Evolutionary conservation across 1,140 invertebrate species (phyloP), one percentile per base, ranked within the genome.

Genomic region (Venustaconcha ellipsiformis): DNA sequence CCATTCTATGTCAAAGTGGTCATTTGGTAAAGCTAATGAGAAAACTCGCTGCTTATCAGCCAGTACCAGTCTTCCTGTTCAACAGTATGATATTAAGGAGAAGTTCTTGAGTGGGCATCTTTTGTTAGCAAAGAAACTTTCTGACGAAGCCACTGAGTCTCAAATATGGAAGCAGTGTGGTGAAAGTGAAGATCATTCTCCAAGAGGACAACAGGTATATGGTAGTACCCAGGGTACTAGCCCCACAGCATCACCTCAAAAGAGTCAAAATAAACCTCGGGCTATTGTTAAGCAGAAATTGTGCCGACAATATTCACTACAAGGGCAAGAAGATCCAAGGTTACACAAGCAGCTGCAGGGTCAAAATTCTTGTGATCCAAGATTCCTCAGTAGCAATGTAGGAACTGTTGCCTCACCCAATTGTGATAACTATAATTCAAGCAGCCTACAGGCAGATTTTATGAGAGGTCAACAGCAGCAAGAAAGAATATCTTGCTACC

Each of bases 301-400:
- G 14, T 73, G 73, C 20, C 80, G 74, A 11, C 76, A 79, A 67
- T 70, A 65, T 14, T 95, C 95, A 2, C 87, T 96, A 1, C 96
- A 96, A 90, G 95, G 95, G 1, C 89, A 90, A 6, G 93, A 92
- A 80, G 95, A 96, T 90, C 93, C 94, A 14, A 90, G 95, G 68
- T 88, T 95, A 64, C 64, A 72, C 78, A 14, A 59, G 13, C 12
- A 55, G 14, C 17, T 73, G 20, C 74, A 79, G 18, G 62, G 66
- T 63, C 74, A 79, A 57, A 58, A 69, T 13, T 80, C 78, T 18
- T 78, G 74, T 60, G 79, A 76, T 64, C 75, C 79, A 65, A 65
- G 70, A 65, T 26, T 26, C 4, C 57, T 37, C 30, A 59, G 57
- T 76, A 78, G 37, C 57, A 82, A 74, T 86, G 59, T 67, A 83